phyloP scores from a whole-genome alignment of 2,113 vertebrate genomes.

The Falcunculus frontatus region DNA sequence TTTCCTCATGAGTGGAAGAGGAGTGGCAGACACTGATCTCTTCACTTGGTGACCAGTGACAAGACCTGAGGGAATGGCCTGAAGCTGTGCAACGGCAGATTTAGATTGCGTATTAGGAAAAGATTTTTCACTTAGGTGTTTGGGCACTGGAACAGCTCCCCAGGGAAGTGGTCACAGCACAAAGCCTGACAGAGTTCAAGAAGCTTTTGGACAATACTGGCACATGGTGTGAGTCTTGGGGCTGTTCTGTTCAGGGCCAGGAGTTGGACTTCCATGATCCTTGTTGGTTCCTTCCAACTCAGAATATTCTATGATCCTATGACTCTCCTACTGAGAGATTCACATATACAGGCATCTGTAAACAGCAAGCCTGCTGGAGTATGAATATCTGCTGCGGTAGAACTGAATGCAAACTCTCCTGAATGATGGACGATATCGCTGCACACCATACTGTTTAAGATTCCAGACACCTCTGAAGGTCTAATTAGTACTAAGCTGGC shows the following conservation, averaged over 20 bases:
- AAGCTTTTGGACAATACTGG: not conserved
- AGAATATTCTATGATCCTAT: not conserved
- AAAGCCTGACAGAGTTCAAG: not conserved
- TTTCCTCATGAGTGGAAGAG: not conserved
- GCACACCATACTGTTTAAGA: not conserved
- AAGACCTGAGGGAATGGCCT: not conserved
- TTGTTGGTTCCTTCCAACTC: not conserved
- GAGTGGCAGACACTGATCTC: not conserved
- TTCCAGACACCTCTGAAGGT: not conserved
- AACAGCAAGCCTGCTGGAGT: not conserved
- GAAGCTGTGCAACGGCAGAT: not conserved
- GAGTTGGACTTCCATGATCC: not conserved
- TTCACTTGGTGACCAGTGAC: not conserved
- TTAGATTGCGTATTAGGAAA: not conserved
- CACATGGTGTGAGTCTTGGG: not conserved
- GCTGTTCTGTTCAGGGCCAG: not conserved
- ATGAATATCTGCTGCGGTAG: not conserved
- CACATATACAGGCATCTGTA: not conserved
- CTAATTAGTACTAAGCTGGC: not conserved
- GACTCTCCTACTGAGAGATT: not conserved
- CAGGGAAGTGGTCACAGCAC: not conserved
- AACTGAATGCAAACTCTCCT: not conserved
- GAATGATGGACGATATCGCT: not conserved
- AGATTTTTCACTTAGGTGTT: accelerated
- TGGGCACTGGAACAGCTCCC: not conserved